A percentile compares a stretch with the other conserved stretches of the same genome.
These are phyloP conservation scores for Zoanthus sansibaricus DNA, from an alignment of 92 coral and sea anemone genomes.

Conservation along the genomic window DNA sequence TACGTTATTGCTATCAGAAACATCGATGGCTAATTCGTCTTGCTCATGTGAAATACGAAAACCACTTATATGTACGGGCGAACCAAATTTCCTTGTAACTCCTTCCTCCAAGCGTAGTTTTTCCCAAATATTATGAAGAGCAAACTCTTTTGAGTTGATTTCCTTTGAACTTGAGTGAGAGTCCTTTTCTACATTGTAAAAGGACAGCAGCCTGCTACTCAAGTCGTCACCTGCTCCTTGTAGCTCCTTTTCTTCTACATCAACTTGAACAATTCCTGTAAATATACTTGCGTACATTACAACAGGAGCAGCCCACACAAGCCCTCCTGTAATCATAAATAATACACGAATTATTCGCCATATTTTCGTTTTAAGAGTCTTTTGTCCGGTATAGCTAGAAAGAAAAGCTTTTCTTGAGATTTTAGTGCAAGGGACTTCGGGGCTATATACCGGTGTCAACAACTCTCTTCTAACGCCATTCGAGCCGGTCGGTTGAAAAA, in stretches of 20 bases:
- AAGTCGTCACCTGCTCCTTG: conserved; percentile 44
- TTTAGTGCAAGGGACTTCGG: background rate
- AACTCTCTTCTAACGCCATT: background rate
- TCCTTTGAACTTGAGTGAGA: conserved; percentile 53
- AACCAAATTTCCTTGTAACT: conserved; percentile 76
- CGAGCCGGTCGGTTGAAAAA: background rate
- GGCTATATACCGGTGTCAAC: background rate
- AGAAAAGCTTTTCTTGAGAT: conserved; percentile 8
- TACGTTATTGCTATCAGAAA: background rate
- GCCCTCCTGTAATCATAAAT: conserved; percentile 74
- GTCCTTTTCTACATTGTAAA: conserved; percentile 59
- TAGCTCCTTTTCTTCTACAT: conserved; percentile 63
- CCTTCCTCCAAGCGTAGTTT: conserved; percentile 81
- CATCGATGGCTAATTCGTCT: conserved; percentile 18
- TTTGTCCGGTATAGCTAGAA: conserved; percentile 28
- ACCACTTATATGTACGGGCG: conserved; percentile 81
- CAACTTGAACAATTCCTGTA: conserved; percentile 70
- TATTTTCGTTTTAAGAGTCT: conserved; percentile 47
- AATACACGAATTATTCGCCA: conserved; percentile 72
- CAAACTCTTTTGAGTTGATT: conserved; percentile 67
- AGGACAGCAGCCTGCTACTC: conserved; percentile 53
- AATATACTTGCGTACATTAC: conserved; percentile 60
- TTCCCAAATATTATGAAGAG: conserved; percentile 70
- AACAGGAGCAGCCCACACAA: conserved; percentile 72
- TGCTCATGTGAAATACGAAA: conserved; percentile 55